Conservation (phyloP, 2,113 vertebrate species). For the Scartelaos histophorus region DNA sequence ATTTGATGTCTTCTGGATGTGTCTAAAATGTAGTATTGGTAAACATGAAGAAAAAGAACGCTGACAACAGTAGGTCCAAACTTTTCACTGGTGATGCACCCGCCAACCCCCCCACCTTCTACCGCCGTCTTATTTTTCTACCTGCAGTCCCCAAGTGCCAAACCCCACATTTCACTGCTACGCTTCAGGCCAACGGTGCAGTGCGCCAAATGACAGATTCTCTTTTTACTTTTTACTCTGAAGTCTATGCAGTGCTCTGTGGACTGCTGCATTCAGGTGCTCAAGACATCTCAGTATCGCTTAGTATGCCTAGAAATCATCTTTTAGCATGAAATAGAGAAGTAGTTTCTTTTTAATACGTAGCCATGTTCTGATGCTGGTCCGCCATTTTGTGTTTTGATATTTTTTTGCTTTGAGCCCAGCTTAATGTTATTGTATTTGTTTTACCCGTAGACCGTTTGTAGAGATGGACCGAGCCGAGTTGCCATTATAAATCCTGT, state of each 20-base stretch:
- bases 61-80: too few species aligned
- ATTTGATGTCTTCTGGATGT: too few species aligned
- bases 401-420: not conserved
- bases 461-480: not conserved
- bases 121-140: conserved; percentile 17
- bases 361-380: conserved; percentile 3
- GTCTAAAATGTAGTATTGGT: too few species aligned
- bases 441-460: not conserved
- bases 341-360: not conserved
- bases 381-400: not conserved
- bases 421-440: not conserved
- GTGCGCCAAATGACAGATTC: conserved; percentile 10
- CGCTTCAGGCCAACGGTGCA: conserved; percentile 20
- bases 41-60: too few species aligned
- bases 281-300: conserved; percentile 3
- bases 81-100: too few species aligned
- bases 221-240: conserved; percentile 10
- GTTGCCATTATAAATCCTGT: not conserved
- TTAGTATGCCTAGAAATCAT: not conserved
- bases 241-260: conserved; percentile 18
- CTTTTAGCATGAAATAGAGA: conserved; percentile 14
- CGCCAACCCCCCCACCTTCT: conserved; percentile 9
- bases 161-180: conserved; percentile 24
- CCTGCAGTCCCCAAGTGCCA: conserved; percentile 47
- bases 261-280: conserved; percentile 19